Percentiles rank a stretch among this genome's conserved stretches.
Conservation (phyloP, 2,888 invertebrate genomes). For the Trachelus stipa region DNA sequence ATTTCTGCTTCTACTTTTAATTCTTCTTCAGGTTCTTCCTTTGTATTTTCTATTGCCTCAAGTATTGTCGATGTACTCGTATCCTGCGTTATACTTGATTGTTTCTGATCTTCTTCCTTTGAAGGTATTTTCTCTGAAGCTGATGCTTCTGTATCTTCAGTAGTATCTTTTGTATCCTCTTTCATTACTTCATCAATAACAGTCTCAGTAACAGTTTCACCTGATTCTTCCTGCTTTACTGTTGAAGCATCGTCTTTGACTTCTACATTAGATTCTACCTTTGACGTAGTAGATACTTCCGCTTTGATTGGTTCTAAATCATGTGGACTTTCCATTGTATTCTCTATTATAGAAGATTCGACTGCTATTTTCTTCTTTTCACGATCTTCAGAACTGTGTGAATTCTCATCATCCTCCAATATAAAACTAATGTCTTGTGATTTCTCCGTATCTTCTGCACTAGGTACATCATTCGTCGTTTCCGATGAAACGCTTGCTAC, state of each 20-base stretch:
- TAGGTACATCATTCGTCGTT: conserved; percentile 42
- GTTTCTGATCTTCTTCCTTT: conserved; percentile 39
- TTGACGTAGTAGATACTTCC: conserved; percentile 29
- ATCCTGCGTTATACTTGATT: conserved; percentile 24
- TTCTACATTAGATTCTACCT: conserved; percentile 36
- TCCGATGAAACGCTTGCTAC: conserved; percentile 46
- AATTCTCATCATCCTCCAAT: conserved; percentile 51
- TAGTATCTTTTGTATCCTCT: conserved; percentile 41
- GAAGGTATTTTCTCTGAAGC: conserved; percentile 34
- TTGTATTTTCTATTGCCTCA: conserved; percentile 29
- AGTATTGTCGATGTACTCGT: conserved; percentile 15
- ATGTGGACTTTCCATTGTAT: conserved; percentile 36
- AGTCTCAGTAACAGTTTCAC: conserved; percentile 32
- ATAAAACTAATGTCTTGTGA: conserved; percentile 54
- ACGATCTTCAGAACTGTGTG: conserved; percentile 31
- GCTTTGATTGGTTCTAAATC: conserved; percentile 46
- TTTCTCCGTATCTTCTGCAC: conserved; percentile 51
- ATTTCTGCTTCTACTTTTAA: neutral
- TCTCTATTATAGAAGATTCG: conserved; percentile 39
- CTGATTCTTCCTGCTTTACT: conserved; percentile 29
- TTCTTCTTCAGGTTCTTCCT: conserved; percentile 26
- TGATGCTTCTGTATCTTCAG: conserved; percentile 35
- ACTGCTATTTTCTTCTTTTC: conserved; percentile 41
- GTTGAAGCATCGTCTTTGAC: conserved; percentile 22
- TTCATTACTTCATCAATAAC: conserved; percentile 32